phyloP scores from a whole-genome alignment of 2,888 invertebrate species.

The Frankliniella intonsa region DNA sequence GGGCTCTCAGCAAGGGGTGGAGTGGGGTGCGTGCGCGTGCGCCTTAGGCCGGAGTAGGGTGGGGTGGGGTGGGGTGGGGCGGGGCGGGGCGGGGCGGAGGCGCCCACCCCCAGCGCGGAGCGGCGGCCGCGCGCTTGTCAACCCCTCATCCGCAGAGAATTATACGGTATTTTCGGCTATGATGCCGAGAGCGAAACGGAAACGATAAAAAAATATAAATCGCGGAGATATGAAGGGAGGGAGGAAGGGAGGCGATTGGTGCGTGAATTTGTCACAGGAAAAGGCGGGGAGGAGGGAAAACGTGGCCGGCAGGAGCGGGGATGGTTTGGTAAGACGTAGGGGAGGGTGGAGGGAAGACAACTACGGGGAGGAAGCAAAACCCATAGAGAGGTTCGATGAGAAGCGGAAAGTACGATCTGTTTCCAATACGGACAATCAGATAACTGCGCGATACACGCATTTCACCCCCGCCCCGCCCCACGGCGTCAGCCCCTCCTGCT shows the following conservation, averaged over 20 bases:
- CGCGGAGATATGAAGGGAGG: background rate
- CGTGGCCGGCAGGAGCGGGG: too few relatives aligned
- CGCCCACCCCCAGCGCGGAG: too few relatives aligned
- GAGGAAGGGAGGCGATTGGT: constrained; percentile 7
- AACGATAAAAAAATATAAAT: background rate
- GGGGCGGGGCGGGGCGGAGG: too few relatives aligned
- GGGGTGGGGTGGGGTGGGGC: too few relatives aligned
- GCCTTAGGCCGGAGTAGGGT: too few relatives aligned
- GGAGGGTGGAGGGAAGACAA: background rate
- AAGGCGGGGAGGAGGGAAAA: background rate
- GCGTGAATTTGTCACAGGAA: background rate
- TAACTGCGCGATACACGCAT: background rate
- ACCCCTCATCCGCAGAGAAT: constrained; percentile 8
- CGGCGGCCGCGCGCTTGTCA: background rate
- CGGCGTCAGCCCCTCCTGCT: background rate
- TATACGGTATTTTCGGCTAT: constrained; percentile 4
- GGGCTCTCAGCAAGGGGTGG: too few relatives aligned
- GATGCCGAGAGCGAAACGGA: background rate
- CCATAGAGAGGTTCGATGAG: background rate
- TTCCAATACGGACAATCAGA: background rate
- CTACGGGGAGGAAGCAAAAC: background rate
- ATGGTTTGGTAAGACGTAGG: background rate
- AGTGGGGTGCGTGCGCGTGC: too few relatives aligned
- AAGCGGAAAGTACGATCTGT: background rate
- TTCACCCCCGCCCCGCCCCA: background rate